Conservation (phyloP, 2,797 vertebrate genomes). For the Paedocypris micromegethes region DNA sequence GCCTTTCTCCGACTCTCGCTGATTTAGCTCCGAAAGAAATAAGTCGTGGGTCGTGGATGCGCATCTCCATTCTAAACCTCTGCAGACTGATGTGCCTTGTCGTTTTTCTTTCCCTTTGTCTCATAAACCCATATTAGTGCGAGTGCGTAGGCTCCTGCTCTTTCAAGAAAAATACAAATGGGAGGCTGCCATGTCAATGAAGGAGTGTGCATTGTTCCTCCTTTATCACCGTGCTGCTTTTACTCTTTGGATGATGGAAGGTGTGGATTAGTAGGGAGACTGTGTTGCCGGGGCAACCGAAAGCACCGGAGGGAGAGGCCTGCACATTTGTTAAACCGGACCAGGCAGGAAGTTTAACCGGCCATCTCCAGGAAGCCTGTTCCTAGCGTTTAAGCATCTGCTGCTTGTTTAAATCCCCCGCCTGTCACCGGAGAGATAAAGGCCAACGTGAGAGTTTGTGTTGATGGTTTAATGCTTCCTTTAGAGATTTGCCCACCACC, state of each 20-base stretch:
- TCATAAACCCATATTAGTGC: constrained; percentile 29
- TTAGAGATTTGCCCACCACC: constrained; percentile 19
- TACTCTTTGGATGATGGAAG: background rate
- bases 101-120: constrained; percentile 6
- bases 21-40: background rate
- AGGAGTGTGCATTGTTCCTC: constrained; percentile 16
- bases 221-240: constrained; percentile 10
- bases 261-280: constrained; percentile 12
- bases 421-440: constrained; percentile 38
- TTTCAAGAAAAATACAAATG: constrained; percentile 21
- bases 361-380: background rate
- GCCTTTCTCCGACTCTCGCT: too few species aligned
- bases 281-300: constrained; percentile 33
- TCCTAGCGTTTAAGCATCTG: background rate
- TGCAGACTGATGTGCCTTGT: constrained; percentile 4
- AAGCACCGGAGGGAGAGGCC: constrained; percentile 11
- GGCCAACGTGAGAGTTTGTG: constrained; percentile 29
- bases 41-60: background rate
- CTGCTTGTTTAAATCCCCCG: constrained; percentile 9
- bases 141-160: constrained; percentile 11
- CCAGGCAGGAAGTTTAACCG: constrained; percentile 15
- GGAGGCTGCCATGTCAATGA: constrained; percentile 20
- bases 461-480: constrained; percentile 27
- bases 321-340: constrained; percentile 5
- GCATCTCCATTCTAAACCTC: background rate